These are phyloP conservation scores for Epinephelus coioides DNA, from an alignment of 2,797 vertebrate species.

Conservation along the genomic window DNA sequence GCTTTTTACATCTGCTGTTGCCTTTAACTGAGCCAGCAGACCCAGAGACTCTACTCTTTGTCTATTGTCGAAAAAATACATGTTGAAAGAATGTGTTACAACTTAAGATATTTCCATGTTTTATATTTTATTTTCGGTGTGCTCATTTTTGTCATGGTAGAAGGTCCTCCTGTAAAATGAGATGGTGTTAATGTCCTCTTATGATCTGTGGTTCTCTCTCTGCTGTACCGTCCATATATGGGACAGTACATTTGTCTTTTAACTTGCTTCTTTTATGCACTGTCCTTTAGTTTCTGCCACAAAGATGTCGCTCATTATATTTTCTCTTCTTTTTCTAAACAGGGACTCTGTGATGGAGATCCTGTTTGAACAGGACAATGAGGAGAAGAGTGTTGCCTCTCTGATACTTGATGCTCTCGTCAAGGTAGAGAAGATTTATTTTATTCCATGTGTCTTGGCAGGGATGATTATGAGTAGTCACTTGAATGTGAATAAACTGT, in stretches of 20 bases:
- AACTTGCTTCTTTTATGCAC: not conserved
- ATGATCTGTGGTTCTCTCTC: not conserved
- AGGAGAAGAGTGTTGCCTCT: conserved; percentile 97
- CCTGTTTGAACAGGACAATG: conserved; percentile 98
- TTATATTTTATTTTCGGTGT: not conserved
- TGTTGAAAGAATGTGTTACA: too few relatives aligned
- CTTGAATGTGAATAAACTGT: too few relatives aligned
- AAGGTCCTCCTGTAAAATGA: not conserved
- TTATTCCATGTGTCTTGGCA: not conserved
- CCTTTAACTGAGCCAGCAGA: not conserved
- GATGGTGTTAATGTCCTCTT: not conserved
- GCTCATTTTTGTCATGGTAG: not conserved
- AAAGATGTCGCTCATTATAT: not conserved
- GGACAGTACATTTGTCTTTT: not conserved
- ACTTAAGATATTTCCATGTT: not conserved
- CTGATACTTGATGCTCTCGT: conserved; percentile 95
- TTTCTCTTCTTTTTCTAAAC: not conserved
- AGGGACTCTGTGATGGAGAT: conserved; percentile 98
- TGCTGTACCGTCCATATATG: not conserved
- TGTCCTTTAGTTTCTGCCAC: not conserved
- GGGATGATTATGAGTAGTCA: not conserved
- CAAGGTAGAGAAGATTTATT: conserved; percentile 86
- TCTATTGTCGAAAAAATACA: too few relatives aligned
- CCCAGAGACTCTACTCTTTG: not conserved
- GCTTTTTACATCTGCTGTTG: not conserved